These are phyloP conservation scores for Aphidius gifuensis DNA, from an alignment of 1,140 invertebrate species.

Conservation along the genomic window DNA sequence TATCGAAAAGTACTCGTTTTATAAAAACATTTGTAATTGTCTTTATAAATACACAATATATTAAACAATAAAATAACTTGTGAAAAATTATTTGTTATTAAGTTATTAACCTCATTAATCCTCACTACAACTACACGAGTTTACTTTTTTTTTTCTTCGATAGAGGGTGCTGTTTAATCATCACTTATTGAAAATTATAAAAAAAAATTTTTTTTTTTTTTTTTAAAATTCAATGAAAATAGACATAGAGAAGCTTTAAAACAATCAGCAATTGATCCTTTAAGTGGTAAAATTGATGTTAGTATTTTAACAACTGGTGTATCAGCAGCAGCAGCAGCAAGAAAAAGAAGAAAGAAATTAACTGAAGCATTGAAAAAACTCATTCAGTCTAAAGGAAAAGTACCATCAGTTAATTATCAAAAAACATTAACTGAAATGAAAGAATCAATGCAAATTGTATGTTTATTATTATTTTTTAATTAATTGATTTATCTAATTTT, in stretches of 20 bases:
- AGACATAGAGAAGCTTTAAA: conserved; percentile 96
- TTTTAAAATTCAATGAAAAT: no score
- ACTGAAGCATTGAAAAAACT: conserved; percentile 70
- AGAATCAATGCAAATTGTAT: conserved; percentile 76
- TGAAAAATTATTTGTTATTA: no score
- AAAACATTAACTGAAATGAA: conserved; percentile 82
- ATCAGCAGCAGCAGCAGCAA: conserved; percentile 75
- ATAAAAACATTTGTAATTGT: no score
- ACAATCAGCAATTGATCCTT: conserved; percentile 94
- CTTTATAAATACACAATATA: no score
- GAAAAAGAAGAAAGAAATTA: conserved; percentile 75
- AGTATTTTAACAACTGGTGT: conserved; percentile 93
- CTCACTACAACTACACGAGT: no score
- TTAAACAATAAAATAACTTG: no score
- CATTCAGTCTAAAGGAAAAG: conserved; percentile 71
- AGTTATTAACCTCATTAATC: no score
- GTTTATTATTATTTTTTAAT: conserved; percentile 44
- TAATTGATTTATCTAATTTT: conserved; percentile 6
- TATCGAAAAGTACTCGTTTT: no score
- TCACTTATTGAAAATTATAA: no score
- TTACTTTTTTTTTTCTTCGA: no score
- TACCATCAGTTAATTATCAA: conserved; percentile 72
- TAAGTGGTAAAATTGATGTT: conserved; percentile 94
- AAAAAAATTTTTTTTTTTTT: no score
- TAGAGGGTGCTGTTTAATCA: no score